phyloP scores from a whole-genome alignment of 1,140 invertebrate species.

The Drosophila funebris region DNA sequence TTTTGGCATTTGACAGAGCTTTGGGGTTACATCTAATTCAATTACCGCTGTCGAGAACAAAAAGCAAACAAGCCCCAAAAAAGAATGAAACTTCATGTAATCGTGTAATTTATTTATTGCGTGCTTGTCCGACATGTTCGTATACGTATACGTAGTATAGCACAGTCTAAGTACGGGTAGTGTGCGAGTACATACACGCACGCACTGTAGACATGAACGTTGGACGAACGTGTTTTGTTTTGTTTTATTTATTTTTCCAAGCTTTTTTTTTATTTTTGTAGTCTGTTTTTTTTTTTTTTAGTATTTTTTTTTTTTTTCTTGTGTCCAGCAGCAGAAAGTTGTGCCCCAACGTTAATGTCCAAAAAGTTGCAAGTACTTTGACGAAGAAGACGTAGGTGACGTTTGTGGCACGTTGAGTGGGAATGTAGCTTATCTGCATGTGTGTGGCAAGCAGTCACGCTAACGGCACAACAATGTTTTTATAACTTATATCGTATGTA shows the following conservation, averaged over 20 bases:
- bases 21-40: conserved; percentile 49
- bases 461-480: background rate
- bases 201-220: conserved; percentile 3
- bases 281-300: background rate
- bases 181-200: conserved; percentile 1
- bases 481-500: background rate
- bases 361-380: conserved; percentile 27
- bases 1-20: conserved; percentile 8
- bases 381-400: background rate
- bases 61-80: conserved; percentile 19
- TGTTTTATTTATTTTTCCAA: background rate
- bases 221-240: conserved; percentile 2
- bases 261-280: background rate
- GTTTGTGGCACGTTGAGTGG: background rate
- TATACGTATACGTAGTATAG: background rate
- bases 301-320: background rate
- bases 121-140: conserved; percentile 59
- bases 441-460: conserved; percentile 7
- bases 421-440: conserved; percentile 12
- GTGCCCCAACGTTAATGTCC: background rate
- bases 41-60: conserved; percentile 44
- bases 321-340: background rate
- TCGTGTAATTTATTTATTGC: conserved; percentile 83
- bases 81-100: conserved; percentile 45
- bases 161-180: background rate